Percentiles rank a stretch among this genome's conserved stretches.
phyloP scores from a whole-genome alignment of 2,797 vertebrate species.

The Paratrypauchen microcephalus region DNA sequence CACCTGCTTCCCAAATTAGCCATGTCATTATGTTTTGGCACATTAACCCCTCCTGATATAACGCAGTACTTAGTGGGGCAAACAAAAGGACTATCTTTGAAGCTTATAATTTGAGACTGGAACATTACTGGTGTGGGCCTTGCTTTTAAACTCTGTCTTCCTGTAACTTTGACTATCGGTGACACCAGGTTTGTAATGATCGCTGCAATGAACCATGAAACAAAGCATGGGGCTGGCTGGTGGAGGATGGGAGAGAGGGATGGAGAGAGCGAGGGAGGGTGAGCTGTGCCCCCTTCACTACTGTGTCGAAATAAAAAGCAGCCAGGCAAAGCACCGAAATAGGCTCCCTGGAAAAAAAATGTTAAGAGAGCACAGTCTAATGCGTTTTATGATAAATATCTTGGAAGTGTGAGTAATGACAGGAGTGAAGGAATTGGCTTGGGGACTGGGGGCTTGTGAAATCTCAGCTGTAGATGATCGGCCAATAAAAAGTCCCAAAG shows the following conservation, averaged over 20 bases:
- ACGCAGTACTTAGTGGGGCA: conserved; percentile 24
- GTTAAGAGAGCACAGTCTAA: conserved; percentile 66
- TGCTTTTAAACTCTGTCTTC: conserved; percentile 44
- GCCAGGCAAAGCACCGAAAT: conserved; percentile 66
- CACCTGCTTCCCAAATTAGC: conserved; percentile 76
- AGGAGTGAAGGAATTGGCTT: conserved; percentile 44
- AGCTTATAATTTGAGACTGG: conserved; percentile 45
- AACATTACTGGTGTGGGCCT: conserved; percentile 40
- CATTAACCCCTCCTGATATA: conserved; percentile 52
- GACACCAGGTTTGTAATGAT: conserved; percentile 69
- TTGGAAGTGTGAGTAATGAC: conserved; percentile 70
- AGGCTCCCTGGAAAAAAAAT: conserved; percentile 44
- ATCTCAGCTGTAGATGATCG: conserved; percentile 64
- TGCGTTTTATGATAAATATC: conserved; percentile 75
- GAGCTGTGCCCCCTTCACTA: conserved; percentile 45
- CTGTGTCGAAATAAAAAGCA: conserved; percentile 72
- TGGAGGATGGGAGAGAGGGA: conserved; percentile 66
- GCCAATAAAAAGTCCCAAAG: conserved; percentile 65
- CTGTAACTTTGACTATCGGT: conserved; percentile 59
- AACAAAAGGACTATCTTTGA: conserved; percentile 22
- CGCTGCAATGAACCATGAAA: conserved; percentile 70
- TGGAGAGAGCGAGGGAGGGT: conserved; percentile 24
- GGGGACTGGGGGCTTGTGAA: conserved; percentile 46
- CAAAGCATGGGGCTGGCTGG: conserved; percentile 57
- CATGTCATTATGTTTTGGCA: conserved; percentile 56